phyloP scores from a whole-genome alignment of 2,113 vertebrate genomes.

The Phylloscopus trochiloides region DNA sequence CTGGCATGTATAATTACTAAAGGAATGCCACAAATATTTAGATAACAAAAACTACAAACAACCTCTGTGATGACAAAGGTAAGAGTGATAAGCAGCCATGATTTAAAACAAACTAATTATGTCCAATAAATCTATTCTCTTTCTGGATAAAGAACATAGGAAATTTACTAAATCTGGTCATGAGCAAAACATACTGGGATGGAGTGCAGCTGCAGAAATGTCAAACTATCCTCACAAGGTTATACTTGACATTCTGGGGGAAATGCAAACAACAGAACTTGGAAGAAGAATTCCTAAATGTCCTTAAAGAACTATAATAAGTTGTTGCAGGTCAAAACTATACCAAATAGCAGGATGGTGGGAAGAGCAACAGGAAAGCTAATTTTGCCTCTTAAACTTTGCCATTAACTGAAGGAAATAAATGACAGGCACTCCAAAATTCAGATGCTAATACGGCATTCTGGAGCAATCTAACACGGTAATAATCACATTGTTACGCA shows the following conservation, averaged over 20 bases:
- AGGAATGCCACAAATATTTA: slow-evolving; percentile 29
- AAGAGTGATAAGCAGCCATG: slow-evolving; percentile 12
- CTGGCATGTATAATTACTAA: background rate
- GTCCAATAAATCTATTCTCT: background rate
- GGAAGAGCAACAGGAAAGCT: background rate
- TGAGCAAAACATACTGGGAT: slow-evolving; percentile 6
- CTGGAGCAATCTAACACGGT: background rate
- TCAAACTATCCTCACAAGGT: slow-evolving; percentile 49
- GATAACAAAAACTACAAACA: slow-evolving; percentile 5
- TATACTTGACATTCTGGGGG: slow-evolving; percentile 34
- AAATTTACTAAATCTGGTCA: slow-evolving; percentile 13
- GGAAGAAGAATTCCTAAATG: slow-evolving; percentile 17
- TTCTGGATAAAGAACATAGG: slow-evolving; percentile 42
- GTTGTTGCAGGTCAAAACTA: background rate
- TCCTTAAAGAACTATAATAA: background rate
- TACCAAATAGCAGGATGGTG: background rate
- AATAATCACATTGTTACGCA: background rate
- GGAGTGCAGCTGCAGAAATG: slow-evolving; percentile 50
- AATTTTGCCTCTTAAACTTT: background rate
- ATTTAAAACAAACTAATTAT: slow-evolving; percentile 40
- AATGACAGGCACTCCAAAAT: background rate
- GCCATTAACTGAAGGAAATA: background rate
- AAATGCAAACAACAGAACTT: slow-evolving; percentile 45
- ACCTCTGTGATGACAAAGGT: slow-evolving; percentile 28
- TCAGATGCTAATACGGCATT: background rate